Evolutionary conservation across 2,888 invertebrate genomes (phyloP).

Genomic region (Netelia melanura): DNA sequence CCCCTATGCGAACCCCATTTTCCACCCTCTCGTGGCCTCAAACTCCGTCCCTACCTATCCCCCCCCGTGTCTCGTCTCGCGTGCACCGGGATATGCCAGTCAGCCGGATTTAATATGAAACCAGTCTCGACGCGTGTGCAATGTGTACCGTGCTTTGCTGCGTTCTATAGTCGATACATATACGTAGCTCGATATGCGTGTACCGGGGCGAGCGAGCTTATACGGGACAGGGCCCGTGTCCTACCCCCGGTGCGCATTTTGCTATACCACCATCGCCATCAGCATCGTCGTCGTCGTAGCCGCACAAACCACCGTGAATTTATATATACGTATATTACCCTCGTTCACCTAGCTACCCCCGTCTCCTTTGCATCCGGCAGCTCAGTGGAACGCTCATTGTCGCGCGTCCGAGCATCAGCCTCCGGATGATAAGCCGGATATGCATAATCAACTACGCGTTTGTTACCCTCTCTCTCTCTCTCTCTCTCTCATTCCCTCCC

Average conservation of each 20-base stretch:
- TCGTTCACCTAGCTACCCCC: slow-evolving; percentile 16
- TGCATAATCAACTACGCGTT: slow-evolving; percentile 71
- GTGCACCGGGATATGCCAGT: slow-evolving; percentile 80
- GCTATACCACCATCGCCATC: slow-evolving; percentile 46
- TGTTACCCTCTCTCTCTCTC: not conserved
- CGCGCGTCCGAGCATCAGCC: slow-evolving; percentile 63
- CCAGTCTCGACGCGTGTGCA: slow-evolving; percentile 72
- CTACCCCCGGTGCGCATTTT: slow-evolving; percentile 28
- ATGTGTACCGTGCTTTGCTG: slow-evolving; percentile 47
- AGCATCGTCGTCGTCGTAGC: slow-evolving; percentile 45
- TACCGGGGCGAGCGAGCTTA: slow-evolving; percentile 50
- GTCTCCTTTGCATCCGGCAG: slow-evolving; percentile 61
- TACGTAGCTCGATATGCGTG: not conserved
- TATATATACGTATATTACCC: slow-evolving; percentile 9
- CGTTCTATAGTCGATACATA: slow-evolving; percentile 7
- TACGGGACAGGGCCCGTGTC: slow-evolving; percentile 66
- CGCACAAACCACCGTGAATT: slow-evolving; percentile 39
- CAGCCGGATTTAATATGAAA: slow-evolving; percentile 83
- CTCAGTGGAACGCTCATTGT: slow-evolving; percentile 68
- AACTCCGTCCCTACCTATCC: slow-evolving; percentile 13
- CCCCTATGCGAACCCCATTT: slow-evolving; percentile 43
- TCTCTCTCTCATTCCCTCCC: not conserved
- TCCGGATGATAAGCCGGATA: slow-evolving; percentile 71
- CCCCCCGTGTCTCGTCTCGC: slow-evolving; percentile 72
- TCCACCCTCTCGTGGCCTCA: slow-evolving; percentile 43